Base-by-base conservation (phyloP, 2,797 vertebrate species). In the Pseudochirops corinnae region DNA sequence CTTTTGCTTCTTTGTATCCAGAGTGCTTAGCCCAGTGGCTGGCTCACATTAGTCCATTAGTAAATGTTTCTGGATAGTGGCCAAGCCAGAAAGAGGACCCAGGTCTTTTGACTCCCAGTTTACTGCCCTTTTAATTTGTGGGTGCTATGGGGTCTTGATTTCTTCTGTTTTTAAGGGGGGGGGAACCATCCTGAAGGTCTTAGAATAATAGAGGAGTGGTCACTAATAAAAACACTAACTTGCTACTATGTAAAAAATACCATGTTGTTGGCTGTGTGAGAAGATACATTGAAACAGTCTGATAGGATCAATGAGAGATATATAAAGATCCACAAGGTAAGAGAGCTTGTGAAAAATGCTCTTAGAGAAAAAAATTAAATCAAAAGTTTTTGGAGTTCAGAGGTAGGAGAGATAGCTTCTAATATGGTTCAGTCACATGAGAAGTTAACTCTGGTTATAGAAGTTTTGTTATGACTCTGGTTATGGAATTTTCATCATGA, bases 121-220 rank as follows among this genome's bases (percentile, higher is more conserved):
- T 11, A 93, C 4, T 93, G 46, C 29, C 57, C 16, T 94, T 94
- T 95, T 62, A 21, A 92, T 90, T 92, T 90, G 91, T 58, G 92
- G 29, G 28, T 94, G 1, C 60, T 56, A 56, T 52, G 94, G 53
- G 92, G 31, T 93, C 46, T 91, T 91, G 58, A 74, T 95, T 50
- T 92, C 52, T 95, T 92, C 62, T 95, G 53, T 9, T 94, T 10
- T 46, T 39, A 96, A 95, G 52, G 33, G n/a, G 3, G n/a, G 7
- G 60, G 5, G 14, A 67, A 93, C 55, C 94, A 94, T 96, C 60
- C 91, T 67, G 94, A 67, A 90, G 92, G 46, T 93, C 97, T 97
- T 94, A 96, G 39, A 87, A 50, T 46, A 87, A 50, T 50, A 26
- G 10, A 87, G 21, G 0, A 12, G 9, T 50, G 9, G 10, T 87